Evolutionary conservation across 2,113 vertebrate species (phyloP), one percentile per base, ranked within the genome.

Genomic region (Podilymbus podiceps): DNA sequence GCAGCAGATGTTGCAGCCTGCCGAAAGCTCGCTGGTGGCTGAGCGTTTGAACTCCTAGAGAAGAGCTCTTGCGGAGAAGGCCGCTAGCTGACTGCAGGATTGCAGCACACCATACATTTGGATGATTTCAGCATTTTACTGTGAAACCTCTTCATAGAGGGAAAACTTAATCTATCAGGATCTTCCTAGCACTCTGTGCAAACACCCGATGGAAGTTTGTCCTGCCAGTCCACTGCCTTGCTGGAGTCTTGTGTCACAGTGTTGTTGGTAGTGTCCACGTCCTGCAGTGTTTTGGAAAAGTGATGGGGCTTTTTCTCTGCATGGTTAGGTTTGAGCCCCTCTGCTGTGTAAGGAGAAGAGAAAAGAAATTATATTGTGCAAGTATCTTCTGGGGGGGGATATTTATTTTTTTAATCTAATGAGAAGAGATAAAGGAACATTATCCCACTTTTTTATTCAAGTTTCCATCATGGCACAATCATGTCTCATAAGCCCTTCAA

Each of bases 1-100:
- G 88, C 94, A 95, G 86, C 92, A 93, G 95, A 91, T 95, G 84
- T 87, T 92, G 69, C 74, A 95, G 77, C 91, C 87, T 85, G 55
- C 71, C 1, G 67, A 89, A 93, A 94, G 50, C 74, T 82, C 1
- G 1, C 66, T 73, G 74, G 69, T 94, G 73, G 62, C 84, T 52
- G 91, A 85, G 63, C 1, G 16, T 69, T 95, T 96, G 89, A 93
- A 75, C 66, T 94, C 59, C 40, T 87, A 52, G 75, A 76, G 89
- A 91, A 94, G 86, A 79, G 5, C 46, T 91, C 64, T 85, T 69
- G 86, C 35, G 55, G 86, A 85, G 89, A 91, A 19, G 14, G 53
- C 66, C 8, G 2, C 63, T 82, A 72, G 53, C 89, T 76, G 63
- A 53, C 53, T 66, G 35, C 33, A 49, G 77, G 78, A 76, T 28